Conservation (phyloP, 2,113 vertebrate species). For the Kryptolebias marmoratus region DNA sequence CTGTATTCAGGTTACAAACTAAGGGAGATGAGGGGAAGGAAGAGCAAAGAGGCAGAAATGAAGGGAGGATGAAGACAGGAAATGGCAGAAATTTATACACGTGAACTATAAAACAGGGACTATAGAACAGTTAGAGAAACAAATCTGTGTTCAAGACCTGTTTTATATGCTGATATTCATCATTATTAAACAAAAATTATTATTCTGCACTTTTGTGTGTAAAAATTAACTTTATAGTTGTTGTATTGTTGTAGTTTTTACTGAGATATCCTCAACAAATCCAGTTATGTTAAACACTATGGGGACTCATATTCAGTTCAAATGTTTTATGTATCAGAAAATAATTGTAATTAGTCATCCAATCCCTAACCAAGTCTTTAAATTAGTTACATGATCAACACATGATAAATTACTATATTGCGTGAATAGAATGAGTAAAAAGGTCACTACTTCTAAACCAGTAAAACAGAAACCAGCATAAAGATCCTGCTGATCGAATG, state of each 20-base stretch:
- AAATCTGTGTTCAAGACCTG: neutral
- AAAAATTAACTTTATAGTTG: slow-evolving; percentile 9
- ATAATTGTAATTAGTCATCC: too few relatives aligned
- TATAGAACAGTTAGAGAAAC: slow-evolving; percentile 11
- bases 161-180: slow-evolving; percentile 9
- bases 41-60: slow-evolving; percentile 10
- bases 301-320: too few relatives aligned
- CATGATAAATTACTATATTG: too few relatives aligned
- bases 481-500: neutral
- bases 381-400: too few relatives aligned
- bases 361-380: too few relatives aligned
- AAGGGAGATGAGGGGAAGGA: slow-evolving; percentile 60
- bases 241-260: neutral
- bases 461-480: neutral
- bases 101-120: slow-evolving; percentile 41
- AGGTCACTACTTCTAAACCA: too few relatives aligned
- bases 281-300: neutral
- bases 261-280: neutral
- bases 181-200: neutral
- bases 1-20: slow-evolving; percentile 79
- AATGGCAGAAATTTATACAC: slow-evolving; percentile 47
- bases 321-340: too few relatives aligned
- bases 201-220: slow-evolving; percentile 13
- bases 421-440: too few relatives aligned
- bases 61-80: slow-evolving; percentile 29